A percentile compares a stretch with the other conserved stretches of the same genome.
These are phyloP conservation scores for Otocyon megalotis DNA, from an alignment of 2,113 vertebrate species.

Conservation along the genomic window DNA sequence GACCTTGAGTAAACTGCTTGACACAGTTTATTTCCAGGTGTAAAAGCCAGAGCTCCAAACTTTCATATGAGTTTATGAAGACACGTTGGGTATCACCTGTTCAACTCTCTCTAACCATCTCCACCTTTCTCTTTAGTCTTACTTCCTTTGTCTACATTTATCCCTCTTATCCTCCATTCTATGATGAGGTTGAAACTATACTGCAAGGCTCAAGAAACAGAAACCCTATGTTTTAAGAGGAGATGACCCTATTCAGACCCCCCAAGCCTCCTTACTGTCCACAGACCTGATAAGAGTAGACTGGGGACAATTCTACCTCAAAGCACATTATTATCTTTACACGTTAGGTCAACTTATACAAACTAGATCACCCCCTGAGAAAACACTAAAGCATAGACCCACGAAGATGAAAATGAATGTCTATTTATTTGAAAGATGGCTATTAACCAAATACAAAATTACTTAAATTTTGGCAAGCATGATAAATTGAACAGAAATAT, in stretches of 20 bases:
- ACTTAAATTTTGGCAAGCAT: background rate
- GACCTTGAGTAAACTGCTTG: background rate
- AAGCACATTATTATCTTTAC: background rate
- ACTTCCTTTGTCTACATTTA: background rate
- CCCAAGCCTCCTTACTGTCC: background rate
- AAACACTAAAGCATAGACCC: background rate
- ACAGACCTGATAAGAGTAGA: background rate
- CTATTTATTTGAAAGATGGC: background rate
- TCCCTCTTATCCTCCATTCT: background rate
- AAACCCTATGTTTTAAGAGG: background rate
- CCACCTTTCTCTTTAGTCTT: background rate
- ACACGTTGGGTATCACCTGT: background rate
- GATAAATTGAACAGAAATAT: background rate
- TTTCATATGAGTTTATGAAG: background rate
- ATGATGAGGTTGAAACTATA: background rate
- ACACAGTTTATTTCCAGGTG: background rate
- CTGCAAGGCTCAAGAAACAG: background rate
- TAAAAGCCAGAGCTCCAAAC: background rate
- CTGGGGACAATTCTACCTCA: background rate
- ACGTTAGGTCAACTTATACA: background rate
- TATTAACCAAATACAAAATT: background rate
- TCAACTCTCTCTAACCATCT: background rate
- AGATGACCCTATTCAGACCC: background rate
- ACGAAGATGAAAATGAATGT: background rate
- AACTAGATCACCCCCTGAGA: background rate